Evolutionary conservation across 2,888 invertebrate genomes (phyloP).

Genomic region (Masnerella sp.): DNA sequence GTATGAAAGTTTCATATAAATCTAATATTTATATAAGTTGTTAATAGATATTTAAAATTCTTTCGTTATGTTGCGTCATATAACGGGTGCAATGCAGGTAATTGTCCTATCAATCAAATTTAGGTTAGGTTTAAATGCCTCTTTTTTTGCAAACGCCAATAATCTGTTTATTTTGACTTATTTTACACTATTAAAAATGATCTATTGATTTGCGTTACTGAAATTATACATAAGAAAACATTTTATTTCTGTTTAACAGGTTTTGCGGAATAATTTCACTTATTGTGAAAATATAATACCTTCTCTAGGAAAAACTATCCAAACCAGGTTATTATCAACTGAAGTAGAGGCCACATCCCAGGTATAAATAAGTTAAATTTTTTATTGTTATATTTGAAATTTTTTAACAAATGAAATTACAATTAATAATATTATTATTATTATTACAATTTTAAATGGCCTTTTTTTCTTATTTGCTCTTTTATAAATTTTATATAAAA

Average conservation of each 20-base stretch:
- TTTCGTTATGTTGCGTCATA: conserved; percentile 9
- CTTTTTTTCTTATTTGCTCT: no score
- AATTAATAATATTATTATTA: no score
- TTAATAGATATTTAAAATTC: background rate
- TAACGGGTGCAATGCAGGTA: conserved; percentile 11
- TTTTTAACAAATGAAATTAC: no score
- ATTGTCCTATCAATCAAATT: background rate
- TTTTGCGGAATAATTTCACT: background rate
- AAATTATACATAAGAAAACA: no score
- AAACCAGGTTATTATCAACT: conserved; percentile 7
- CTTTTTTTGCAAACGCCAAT: no score
- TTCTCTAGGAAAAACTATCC: background rate
- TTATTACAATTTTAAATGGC: no score
- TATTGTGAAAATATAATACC: conserved; percentile 7
- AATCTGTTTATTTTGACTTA: conserved; percentile 3
- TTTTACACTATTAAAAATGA: background rate
- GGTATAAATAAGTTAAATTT: no score
- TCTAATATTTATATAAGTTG: no score
- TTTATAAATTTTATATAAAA: background rate
- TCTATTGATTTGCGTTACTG: background rate
- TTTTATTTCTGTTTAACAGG: conserved; percentile 9
- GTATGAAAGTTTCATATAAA: no score
- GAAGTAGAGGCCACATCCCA: background rate
- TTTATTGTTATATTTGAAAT: background rate
- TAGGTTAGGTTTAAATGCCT: conserved; percentile 21